Evolutionary conservation across 2,113 vertebrate species (phyloP), one percentile per base, ranked within the genome.

Genomic region (Scatophagus argus): DNA sequence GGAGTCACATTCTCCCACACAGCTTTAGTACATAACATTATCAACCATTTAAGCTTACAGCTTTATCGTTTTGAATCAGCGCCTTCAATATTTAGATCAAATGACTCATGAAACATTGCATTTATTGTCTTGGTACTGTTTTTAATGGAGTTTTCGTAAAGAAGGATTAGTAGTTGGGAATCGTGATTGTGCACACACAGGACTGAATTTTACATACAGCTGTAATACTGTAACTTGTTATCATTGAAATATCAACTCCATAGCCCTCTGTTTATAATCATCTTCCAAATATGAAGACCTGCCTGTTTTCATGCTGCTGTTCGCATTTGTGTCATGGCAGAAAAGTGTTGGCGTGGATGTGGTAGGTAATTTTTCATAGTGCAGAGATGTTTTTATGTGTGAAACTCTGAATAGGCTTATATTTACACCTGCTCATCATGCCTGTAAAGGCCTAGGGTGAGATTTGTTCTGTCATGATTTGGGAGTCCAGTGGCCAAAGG

Each of bases 381-480:
- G 27, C 39, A 38, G 23, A n/a, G 3, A 59, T 62, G 58, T 59
- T 47, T 34, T 75, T 34, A 31, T 38, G 73, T 41, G 29, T 71
- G 16, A 41, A 74, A 31, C 34, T 75, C 19, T 27, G 17, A 10
- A 52, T 23, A 14, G 19, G 31, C 14, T 64, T 83, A 60, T 73
- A 63, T 81, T 78, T 75, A 68, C 55, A 80, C n/a, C 34, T 67
- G 25, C 64, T 79, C 36, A 59, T 36, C 56, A 52, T 56, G 16
- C 21, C 62, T 44, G 39, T 31, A 10, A 19, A 52, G 31, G 32
- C 52, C 74, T 36, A 39, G 46, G 60, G 56, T 46, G 14, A 54
- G 55, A 63, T 77, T 65, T 4, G 41, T 54, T 6, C 46, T 43
- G 3, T 38, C 60, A 43, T 44, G 23, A 34, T 27, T 16, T 41